Base-by-base conservation (phyloP, 2,888 invertebrate genomes). In the Cosmorhoe ocellata region DNA sequence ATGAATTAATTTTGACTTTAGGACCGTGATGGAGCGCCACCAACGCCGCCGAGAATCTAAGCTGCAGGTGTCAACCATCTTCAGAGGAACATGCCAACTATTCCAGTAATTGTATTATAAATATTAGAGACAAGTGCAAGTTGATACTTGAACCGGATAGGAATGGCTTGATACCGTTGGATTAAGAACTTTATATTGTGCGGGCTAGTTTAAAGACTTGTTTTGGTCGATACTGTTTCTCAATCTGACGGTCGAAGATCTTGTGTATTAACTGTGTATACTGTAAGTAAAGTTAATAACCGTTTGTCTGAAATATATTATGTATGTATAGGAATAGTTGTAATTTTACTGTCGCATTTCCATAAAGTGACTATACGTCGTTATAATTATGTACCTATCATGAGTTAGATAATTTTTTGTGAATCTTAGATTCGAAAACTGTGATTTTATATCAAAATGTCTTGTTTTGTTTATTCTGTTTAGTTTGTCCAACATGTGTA, bases 21-120 rank as follows among this genome's bases (percentile, higher is more conserved):
- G 90, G 90, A 89, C 55, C 84, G 79, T 51, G 90, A 89, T 53
- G 89, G 87, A 28, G 86, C 89, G 18, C 90, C 90, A 1, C 90
- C 90, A 1, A 84, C 87, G 26, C 89, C 90, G 3, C 90, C 90
- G 50, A 80, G 88, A 76, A 83, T 76, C 72, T 89, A 89, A 81
- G 56, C 39, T 53, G 39, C 37, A 36, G 28, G 12, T 26, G 49
- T 47, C 51, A 52, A 60, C 59, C 49, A 46, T 24, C 24, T 4
- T 59, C 59, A 58, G 58, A 46, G 58, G 70, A 60, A 66, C 66
- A 62, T 58, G 61, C 62, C 61, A 63, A 70, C 64, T 67, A 77
- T 78, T 79, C 74, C 77, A 76, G 67, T 72, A 66, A 74, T 62
- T 76, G 76, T 79, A 79, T 73, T 70, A 77, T 74, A 69, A 61